These are phyloP conservation scores for Malurus cyaneus DNA, from an alignment of 2,113 vertebrate genomes.

Conservation along the genomic window DNA sequence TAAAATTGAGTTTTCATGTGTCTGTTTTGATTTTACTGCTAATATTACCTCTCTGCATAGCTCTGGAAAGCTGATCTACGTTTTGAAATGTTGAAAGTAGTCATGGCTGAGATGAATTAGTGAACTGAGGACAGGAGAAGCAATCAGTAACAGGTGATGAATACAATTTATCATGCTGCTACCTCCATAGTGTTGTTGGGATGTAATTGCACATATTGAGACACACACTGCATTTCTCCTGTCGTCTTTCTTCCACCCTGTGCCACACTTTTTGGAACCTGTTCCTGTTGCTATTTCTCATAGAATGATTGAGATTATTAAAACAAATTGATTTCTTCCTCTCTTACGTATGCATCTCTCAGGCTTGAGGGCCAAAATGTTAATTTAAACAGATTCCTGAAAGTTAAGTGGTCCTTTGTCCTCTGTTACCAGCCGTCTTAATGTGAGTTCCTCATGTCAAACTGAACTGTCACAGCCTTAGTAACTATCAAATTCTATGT, in stretches of 20 bases:
- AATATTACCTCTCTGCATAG: not conserved
- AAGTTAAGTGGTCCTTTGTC: not conserved
- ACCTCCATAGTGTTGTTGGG: not conserved
- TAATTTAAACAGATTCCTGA: not conserved
- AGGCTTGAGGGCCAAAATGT: not conserved
- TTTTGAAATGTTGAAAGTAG: not conserved
- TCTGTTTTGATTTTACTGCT: not conserved
- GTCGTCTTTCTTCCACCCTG: not conserved
- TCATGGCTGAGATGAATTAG: constrained; percentile 5
- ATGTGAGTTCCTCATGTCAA: not conserved
- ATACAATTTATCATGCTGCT: not conserved
- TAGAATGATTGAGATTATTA: not conserved
- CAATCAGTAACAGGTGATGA: constrained; percentile 5
- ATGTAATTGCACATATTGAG: not conserved
- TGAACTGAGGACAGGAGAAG: not conserved
- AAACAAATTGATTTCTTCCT: not conserved
- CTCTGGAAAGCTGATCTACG: not conserved
- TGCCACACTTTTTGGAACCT: not conserved
- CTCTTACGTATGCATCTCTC: not conserved
- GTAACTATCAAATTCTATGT: not conserved
- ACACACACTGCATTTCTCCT: not conserved
- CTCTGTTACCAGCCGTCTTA: not conserved
- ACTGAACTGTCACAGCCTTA: not conserved
- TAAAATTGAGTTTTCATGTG: not conserved
- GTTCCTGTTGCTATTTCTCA: not conserved